These are phyloP conservation scores for Poecilia wingei DNA, from an alignment of 2,797 vertebrate species.

Conservation along the genomic window DNA sequence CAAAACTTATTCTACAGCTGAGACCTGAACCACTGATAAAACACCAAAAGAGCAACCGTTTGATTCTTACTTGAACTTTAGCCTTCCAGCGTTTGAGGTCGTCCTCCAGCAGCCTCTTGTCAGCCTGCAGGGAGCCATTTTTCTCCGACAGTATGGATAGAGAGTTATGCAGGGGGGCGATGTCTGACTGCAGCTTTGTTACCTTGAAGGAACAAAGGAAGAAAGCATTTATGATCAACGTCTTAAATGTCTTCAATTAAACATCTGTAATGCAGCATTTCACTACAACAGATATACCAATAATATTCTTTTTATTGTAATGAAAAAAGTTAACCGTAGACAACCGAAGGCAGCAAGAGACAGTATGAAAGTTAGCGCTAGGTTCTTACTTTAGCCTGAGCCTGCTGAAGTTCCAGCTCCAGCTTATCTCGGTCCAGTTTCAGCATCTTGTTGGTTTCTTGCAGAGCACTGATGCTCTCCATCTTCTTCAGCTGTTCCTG, in stretches of 20 bases:
- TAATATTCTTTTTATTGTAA: background rate
- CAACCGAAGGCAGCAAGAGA: background rate
- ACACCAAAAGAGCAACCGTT: background rate
- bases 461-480: slow-evolving; percentile 87
- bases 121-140: slow-evolving; percentile 92
- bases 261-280: background rate
- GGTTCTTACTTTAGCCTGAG: slow-evolving; percentile 88
- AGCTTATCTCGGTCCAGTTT: slow-evolving; percentile 90
- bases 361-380: background rate
- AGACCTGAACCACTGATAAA: background rate
- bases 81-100: slow-evolving; percentile 93
- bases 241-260: background rate
- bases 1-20: background rate
- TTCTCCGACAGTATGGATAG: slow-evolving; percentile 91
- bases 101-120: slow-evolving; percentile 95
- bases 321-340: background rate
- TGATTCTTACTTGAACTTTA: slow-evolving; percentile 80
- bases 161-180: slow-evolving; percentile 91
- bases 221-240: background rate
- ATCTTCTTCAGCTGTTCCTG: slow-evolving; percentile 96
- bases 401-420: slow-evolving; percentile 90
- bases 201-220: slow-evolving; percentile 76
- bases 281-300: background rate
- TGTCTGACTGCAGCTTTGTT: slow-evolving; percentile 90
- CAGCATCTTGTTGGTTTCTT: slow-evolving; percentile 91